A percentile compares a stretch with the other conserved stretches of the same genome.
Evolutionary conservation across 2,797 vertebrate species (phyloP).

Genomic region (Holocentrus rufus): DNA sequence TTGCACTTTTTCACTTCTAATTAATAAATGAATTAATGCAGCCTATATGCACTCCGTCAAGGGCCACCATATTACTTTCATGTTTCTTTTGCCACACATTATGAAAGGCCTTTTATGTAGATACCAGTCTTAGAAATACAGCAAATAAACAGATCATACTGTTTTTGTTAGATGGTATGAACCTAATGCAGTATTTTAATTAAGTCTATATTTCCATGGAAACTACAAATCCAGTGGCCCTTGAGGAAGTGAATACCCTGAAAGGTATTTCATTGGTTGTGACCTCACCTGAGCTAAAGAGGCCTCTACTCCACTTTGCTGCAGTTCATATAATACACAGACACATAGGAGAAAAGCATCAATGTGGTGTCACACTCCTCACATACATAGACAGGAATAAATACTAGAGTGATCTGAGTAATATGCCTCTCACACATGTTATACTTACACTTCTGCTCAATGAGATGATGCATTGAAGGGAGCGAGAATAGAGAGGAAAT

Average conservation of each 20-base stretch:
- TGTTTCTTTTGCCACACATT: background rate
- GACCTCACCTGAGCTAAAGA: constrained; percentile 69
- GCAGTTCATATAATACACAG: constrained; percentile 58
- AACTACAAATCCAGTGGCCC: constrained; percentile 1
- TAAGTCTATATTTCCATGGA: background rate
- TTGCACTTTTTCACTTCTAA: background rate
- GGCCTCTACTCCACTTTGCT: constrained; percentile 67
- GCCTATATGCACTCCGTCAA: constrained; percentile 14
- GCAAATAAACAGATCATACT: background rate
- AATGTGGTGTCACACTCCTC: constrained; percentile 33
- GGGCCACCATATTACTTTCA: background rate
- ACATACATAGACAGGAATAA: background rate
- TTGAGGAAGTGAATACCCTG: constrained; percentile 26
- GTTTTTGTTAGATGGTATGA: background rate
- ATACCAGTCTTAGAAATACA: background rate
- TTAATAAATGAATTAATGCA: background rate
- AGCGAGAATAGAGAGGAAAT: constrained; percentile 16
- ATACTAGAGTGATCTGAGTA: background rate
- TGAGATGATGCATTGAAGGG: constrained; percentile 17
- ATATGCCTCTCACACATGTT: background rate
- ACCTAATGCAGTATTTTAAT: background rate
- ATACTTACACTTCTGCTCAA: constrained; percentile 82
- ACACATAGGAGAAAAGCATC: constrained; percentile 40
- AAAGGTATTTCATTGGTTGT: background rate
- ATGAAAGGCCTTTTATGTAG: background rate